Conservation (phyloP, 2,113 vertebrate species). For the Turnix velox region DNA sequence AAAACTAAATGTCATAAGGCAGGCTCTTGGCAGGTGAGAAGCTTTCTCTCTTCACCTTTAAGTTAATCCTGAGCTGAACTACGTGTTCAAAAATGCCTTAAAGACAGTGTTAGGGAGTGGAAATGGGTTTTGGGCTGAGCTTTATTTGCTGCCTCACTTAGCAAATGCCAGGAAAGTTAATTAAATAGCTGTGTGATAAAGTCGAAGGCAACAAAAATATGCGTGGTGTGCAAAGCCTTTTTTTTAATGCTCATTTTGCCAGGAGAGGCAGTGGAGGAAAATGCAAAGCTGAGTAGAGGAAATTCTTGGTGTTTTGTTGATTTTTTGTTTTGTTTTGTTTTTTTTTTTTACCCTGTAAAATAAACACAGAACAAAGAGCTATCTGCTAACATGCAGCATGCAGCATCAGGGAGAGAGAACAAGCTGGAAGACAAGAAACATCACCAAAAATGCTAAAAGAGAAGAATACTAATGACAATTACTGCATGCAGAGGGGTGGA, state of each 20-base stretch:
- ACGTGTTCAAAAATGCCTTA: neutral
- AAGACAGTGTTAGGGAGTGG: fast-evolving
- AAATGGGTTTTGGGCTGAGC: neutral
- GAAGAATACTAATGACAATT: neutral
- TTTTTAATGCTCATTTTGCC: neutral
- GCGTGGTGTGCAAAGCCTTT: neutral
- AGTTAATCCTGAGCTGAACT: neutral
- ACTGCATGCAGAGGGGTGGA: neutral
- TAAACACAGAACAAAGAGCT: neutral
- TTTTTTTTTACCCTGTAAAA: neutral
- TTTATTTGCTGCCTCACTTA: neutral
- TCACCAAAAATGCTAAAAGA: neutral
- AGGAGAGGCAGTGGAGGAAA: neutral
- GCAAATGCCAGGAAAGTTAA: neutral
- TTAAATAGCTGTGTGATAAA: neutral
- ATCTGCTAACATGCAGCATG: neutral
- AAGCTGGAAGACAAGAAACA: neutral
- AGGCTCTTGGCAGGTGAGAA: neutral
- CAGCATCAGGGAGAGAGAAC: neutral
- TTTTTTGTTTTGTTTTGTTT: neutral
- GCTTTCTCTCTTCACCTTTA: neutral
- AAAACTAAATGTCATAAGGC: neutral
- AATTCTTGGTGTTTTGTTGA: neutral
- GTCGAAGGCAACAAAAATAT: neutral
- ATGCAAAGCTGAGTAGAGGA: neutral